Evolutionary conservation across 2,888 invertebrate species (phyloP).

Genomic region (Parascotia fuliginaria): DNA sequence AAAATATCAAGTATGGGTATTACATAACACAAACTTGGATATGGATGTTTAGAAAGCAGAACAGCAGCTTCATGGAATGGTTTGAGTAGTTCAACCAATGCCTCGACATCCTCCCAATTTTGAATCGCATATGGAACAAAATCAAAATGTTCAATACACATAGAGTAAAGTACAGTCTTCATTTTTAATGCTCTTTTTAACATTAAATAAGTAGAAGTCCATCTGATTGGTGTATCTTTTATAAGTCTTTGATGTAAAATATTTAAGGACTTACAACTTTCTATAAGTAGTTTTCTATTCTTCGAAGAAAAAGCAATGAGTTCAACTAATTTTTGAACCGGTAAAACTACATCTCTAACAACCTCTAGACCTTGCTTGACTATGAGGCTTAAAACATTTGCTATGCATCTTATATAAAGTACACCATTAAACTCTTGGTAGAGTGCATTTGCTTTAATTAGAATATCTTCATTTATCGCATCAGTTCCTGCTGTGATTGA

Average conservation of each 20-base stretch:
- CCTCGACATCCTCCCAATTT: slow-evolving; percentile 3
- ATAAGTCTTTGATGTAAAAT: not conserved
- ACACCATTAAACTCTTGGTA: not conserved
- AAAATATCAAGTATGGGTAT: slow-evolving; percentile 5
- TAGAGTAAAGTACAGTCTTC: slow-evolving; percentile 4
- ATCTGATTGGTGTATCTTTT: slow-evolving; percentile 5
- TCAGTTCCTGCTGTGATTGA: slow-evolving; percentile 4
- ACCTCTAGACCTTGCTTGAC: slow-evolving; percentile 1
- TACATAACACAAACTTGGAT: slow-evolving; percentile 9
- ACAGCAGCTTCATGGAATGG: slow-evolving; percentile 5
- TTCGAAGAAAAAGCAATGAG: not conserved
- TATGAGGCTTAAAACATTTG: not conserved
- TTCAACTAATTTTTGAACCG: not conserved
- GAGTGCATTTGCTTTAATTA: not conserved
- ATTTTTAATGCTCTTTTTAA: slow-evolving; percentile 6
- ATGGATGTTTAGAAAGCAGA: slow-evolving; percentile 1
- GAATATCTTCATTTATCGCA: no score
- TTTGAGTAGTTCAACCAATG: slow-evolving; percentile 3
- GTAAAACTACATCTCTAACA: not conserved
- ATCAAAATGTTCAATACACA: slow-evolving; percentile 3
- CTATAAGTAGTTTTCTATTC: not conserved
- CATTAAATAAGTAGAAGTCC: slow-evolving; percentile 8
- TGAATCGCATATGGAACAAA: slow-evolving; percentile 4
- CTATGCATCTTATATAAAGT: not conserved
- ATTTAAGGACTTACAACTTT: not conserved